A percentile compares a stretch with the other conserved stretches of the same genome.
These are phyloP conservation scores for Thera britannica DNA, from an alignment of 2,888 invertebrate genomes.

Conservation along the genomic window DNA sequence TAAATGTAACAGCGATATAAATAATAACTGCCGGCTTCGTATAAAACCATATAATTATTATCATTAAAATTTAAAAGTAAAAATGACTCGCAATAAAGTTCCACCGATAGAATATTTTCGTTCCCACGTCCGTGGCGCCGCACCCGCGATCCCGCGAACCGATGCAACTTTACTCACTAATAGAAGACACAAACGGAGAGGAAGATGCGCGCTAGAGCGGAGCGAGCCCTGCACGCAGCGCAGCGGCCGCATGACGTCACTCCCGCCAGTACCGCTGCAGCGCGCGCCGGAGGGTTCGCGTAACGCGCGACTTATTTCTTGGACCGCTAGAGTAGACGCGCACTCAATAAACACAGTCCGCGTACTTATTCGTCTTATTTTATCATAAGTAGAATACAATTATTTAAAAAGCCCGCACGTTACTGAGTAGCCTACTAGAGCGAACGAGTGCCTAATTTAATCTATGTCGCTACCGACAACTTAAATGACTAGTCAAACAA, in stretches of 20 bases:
- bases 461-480: slow-evolving; percentile 18
- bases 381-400: slow-evolving; percentile 28
- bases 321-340: slow-evolving; percentile 33
- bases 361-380: slow-evolving; percentile 32
- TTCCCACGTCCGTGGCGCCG: slow-evolving; percentile 14
- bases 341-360: slow-evolving; percentile 25
- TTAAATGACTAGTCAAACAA: slow-evolving; percentile 29
- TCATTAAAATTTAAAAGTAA: slow-evolving; percentile 79
- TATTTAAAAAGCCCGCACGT: slow-evolving; percentile 25
- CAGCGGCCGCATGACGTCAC: not conserved
- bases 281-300: slow-evolving; percentile 9
- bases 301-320: slow-evolving; percentile 27
- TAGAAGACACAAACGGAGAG: slow-evolving; percentile 28
- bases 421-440: slow-evolving; percentile 30
- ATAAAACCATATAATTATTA: slow-evolving; percentile 81
- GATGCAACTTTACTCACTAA: slow-evolving; percentile 19
- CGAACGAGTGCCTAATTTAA: slow-evolving; percentile 27
- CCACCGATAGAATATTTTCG: slow-evolving; percentile 53
- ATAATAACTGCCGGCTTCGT: slow-evolving; percentile 55
- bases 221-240: not conserved
- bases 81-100: slow-evolving; percentile 66
- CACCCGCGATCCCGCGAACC: slow-evolving; percentile 2
- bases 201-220: slow-evolving; percentile 16
- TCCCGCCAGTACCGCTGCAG: too few species aligned
- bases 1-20: not conserved